Evolutionary conservation across 2,888 invertebrate genomes (phyloP).

Genomic region (Aromia moschata): DNA sequence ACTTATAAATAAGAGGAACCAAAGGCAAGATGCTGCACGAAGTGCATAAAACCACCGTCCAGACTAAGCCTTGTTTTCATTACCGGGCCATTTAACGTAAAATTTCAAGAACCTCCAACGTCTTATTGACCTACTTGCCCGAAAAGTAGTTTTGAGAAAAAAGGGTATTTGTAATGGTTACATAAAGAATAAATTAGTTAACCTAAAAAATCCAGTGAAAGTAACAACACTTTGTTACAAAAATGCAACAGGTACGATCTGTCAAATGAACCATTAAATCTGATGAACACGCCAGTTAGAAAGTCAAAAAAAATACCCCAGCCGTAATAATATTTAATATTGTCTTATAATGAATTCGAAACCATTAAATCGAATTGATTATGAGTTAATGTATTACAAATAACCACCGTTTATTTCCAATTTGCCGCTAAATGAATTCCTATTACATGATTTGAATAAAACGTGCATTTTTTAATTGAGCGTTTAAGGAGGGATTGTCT

Average conservation of each 20-base stretch:
- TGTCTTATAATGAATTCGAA: slow-evolving; percentile 34
- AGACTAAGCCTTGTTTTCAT: not conserved
- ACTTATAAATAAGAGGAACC: too few relatives aligned
- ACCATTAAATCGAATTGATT: slow-evolving; percentile 47
- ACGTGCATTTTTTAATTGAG: slow-evolving; percentile 35
- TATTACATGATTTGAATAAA: slow-evolving; percentile 41
- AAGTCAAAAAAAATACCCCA: slow-evolving; percentile 37
- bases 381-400: slow-evolving; percentile 39
- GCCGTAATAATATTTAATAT: slow-evolving; percentile 30
- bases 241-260: slow-evolving; percentile 29
- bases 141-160: not conserved
- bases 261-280: slow-evolving; percentile 44
- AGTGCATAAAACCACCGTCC: not conserved
- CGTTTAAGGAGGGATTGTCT: slow-evolving; percentile 28
- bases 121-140: slow-evolving; percentile 2
- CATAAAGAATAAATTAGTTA: slow-evolving; percentile 17
- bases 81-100: not conserved
- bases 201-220: slow-evolving; percentile 33
- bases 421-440: slow-evolving; percentile 45
- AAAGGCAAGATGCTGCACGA: not conserved
- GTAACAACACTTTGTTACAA: slow-evolving; percentile 30
- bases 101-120: not conserved
- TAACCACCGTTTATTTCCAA: slow-evolving; percentile 45
- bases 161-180: slow-evolving; percentile 2
- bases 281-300: slow-evolving; percentile 41